Percentiles rank a stretch among this genome's conserved stretches.
Conservation (phyloP, 1,140 invertebrate species). For the Heliconius congener region DNA sequence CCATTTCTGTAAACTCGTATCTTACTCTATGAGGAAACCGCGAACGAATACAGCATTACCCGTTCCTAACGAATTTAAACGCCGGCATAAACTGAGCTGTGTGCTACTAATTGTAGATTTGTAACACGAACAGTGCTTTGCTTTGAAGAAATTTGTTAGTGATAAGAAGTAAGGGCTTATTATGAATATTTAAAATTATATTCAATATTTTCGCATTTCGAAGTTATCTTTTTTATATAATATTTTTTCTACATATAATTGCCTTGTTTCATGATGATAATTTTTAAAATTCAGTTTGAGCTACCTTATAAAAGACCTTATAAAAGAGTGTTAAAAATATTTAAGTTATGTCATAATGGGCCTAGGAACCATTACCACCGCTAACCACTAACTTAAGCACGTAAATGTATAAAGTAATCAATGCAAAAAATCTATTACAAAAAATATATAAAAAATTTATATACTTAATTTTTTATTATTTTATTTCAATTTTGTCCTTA, state of each 20-base stretch:
- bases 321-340: no score
- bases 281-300: no score
- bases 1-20: not conserved
- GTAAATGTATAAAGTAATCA: not conserved
- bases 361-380: no score
- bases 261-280: no score
- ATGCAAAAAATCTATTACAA: not conserved
- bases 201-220: not conserved
- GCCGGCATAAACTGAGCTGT: slow-evolving; percentile 77
- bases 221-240: no score
- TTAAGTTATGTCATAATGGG: no score
- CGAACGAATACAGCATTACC: slow-evolving; percentile 65
- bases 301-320: no score
- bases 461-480: no score
- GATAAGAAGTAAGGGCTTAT: slow-evolving; percentile 20
- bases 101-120: slow-evolving; percentile 74
- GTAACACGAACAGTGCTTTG: slow-evolving; percentile 67
- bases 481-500: no score
- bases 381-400: not conserved
- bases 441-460: not conserved
- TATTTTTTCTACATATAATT: no score
- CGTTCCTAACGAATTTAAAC: slow-evolving; percentile 78
- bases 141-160: slow-evolving; percentile 55
- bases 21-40: slow-evolving; percentile 47
- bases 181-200: not conserved